Evolutionary conservation across 2,797 vertebrate species (phyloP).

Genomic region (Lacerta agilis): DNA sequence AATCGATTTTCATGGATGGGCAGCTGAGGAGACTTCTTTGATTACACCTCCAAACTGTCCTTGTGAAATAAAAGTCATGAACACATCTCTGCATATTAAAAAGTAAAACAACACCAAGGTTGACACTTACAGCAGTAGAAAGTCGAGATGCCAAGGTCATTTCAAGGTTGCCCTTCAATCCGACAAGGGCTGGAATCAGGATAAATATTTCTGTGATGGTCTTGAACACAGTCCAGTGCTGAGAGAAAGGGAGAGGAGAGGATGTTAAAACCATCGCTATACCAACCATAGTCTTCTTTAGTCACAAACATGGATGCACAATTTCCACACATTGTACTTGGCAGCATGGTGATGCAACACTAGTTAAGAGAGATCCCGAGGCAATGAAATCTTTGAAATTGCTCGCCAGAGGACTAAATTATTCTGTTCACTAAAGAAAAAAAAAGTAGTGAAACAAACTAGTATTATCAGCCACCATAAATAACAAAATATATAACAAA

Average conservation of each 20-base stretch:
- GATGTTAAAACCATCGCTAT: neutral
- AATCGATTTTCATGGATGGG: neutral
- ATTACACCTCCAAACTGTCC: neutral
- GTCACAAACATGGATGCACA: neutral
- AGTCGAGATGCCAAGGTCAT: conserved; percentile 94
- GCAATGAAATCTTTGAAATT: neutral
- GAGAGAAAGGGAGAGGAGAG: conserved; percentile 49
- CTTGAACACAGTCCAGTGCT: conserved; percentile 92
- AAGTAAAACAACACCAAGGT: neutral
- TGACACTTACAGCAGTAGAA: conserved; percentile 90
- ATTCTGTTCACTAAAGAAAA: neutral
- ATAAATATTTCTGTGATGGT: conserved; percentile 89
- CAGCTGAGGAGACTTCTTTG: too few species aligned
- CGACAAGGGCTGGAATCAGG: conserved; percentile 90
- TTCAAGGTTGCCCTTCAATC: conserved; percentile 95
- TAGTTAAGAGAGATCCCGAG: neutral
- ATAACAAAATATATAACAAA: neutral
- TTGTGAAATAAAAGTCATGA: neutral
- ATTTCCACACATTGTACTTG: neutral
- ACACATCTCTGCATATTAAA: neutral
- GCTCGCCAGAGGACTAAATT: too few species aligned
- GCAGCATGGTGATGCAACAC: neutral
- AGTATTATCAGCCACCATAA: neutral
- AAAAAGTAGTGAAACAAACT: neutral
- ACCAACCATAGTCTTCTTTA: neutral